Evolutionary conservation across 2,797 vertebrate species (phyloP).

Genomic region (Knipowitschia caucasica): DNA sequence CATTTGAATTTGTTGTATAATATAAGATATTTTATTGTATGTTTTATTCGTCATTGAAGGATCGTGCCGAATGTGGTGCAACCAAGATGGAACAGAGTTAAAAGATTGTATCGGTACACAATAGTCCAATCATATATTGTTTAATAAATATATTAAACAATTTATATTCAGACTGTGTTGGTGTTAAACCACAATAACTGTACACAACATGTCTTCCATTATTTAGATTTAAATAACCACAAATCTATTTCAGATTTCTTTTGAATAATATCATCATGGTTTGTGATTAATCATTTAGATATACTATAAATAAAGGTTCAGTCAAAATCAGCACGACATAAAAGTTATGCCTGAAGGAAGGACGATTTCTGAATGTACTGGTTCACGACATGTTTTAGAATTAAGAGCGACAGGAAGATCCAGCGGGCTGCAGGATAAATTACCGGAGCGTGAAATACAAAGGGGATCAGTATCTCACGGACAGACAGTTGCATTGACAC

Average conservation of each 20-base stretch:
- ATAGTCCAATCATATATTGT: no score
- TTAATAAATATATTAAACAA: no score
- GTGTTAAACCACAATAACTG: no score
- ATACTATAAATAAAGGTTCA: no score
- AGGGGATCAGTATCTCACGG: constrained; percentile 33
- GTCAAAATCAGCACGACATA: background rate
- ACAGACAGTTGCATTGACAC: constrained; percentile 41
- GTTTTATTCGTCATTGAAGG: no score
- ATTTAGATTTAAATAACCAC: constrained; percentile 18
- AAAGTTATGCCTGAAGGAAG: constrained; percentile 25
- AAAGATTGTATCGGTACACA: no score
- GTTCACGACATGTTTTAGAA: constrained; percentile 12
- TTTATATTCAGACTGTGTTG: no score
- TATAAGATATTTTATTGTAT: no score
- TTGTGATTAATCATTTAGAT: no score
- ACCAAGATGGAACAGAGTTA: no score
- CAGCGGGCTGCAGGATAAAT: constrained; percentile 10
- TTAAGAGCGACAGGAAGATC: constrained; percentile 13
- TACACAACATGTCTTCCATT: constrained; percentile 37
- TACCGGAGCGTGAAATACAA: constrained; percentile 29
- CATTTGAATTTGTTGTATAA: no score
- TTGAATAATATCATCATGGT: constrained; percentile 10
- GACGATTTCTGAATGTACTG: constrained; percentile 7
- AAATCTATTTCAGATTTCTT: background rate
- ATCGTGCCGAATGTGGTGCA: no score